phyloP scores from a whole-genome alignment of 2,113 vertebrate species.

The Phoenicopterus ruber region DNA sequence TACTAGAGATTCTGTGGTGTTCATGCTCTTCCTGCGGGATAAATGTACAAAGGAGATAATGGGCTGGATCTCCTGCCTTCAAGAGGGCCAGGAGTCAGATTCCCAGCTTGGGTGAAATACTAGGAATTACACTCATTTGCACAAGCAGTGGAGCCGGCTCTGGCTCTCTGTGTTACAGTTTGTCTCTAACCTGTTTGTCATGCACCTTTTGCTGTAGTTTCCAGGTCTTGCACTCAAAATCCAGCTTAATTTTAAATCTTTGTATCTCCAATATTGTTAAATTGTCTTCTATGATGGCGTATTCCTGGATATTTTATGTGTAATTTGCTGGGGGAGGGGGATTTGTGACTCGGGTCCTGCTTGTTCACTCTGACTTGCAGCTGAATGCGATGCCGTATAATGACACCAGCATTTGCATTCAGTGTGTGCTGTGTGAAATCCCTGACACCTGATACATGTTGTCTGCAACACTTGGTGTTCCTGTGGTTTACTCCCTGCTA shows the following conservation, averaged over 20 bases:
- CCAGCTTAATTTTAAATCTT: background rate
- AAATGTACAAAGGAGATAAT: background rate
- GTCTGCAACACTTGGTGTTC: background rate
- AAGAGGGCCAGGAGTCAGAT: background rate
- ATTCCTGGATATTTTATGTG: background rate
- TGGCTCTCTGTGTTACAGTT: background rate
- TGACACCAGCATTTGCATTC: background rate
- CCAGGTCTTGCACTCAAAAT: background rate
- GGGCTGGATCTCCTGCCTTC: background rate
- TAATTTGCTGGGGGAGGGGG: fast-evolving
- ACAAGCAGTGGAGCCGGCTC: background rate
- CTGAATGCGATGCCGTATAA: background rate
- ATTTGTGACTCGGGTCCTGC: background rate
- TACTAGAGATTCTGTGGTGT: background rate
- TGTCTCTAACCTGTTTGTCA: background rate
- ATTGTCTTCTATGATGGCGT: background rate
- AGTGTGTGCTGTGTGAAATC: background rate
- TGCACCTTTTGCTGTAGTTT: background rate
- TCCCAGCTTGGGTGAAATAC: background rate
- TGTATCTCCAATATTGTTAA: background rate
- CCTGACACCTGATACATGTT: background rate
- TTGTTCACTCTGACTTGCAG: background rate
- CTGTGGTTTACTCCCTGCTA: background rate
- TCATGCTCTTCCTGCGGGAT: fast-evolving
- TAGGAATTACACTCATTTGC: background rate